Evolutionary conservation across 2,113 vertebrate genomes (phyloP).

Genomic region (Sialia sialis): DNA sequence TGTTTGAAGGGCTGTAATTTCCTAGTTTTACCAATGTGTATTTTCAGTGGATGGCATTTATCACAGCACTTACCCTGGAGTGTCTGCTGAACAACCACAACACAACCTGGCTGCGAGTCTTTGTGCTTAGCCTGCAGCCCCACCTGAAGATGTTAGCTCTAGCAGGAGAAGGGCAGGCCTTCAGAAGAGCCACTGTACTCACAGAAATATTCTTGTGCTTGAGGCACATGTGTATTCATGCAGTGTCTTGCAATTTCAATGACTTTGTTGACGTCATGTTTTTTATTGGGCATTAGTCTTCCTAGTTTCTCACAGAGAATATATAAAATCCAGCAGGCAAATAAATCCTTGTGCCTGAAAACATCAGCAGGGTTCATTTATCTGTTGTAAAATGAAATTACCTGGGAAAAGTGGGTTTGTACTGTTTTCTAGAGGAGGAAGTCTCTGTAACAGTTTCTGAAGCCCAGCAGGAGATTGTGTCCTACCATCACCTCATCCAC

Average conservation of each 20-base stretch:
- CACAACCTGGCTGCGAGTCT: not conserved
- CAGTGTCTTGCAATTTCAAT: not conserved
- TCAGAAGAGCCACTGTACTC: not conserved
- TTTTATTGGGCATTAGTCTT: not conserved
- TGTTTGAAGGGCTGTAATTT: not conserved
- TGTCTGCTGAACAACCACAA: not conserved
- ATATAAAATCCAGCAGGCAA: not conserved
- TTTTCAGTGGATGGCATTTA: not conserved
- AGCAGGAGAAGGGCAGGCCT: not conserved
- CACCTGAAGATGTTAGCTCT: rapidly evolving
- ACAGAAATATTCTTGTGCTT: not conserved
- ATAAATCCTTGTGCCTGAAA: not conserved
- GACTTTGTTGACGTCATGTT: not conserved
- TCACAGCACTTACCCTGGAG: not conserved
- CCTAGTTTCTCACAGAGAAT: not conserved
- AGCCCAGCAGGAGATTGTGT: not conserved
- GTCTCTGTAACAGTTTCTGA: not conserved
- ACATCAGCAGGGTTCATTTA: not conserved
- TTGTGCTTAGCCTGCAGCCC: not conserved
- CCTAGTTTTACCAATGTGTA: not conserved
- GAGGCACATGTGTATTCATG: not conserved
- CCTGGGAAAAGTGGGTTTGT: not conserved
- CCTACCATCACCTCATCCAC: not conserved
- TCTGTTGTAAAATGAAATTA: not conserved
- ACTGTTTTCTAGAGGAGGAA: not conserved